A percentile compares a stretch with the other conserved stretches of the same genome.
Conservation (phyloP, 2,113 vertebrate species). For the Turnix velox region DNA sequence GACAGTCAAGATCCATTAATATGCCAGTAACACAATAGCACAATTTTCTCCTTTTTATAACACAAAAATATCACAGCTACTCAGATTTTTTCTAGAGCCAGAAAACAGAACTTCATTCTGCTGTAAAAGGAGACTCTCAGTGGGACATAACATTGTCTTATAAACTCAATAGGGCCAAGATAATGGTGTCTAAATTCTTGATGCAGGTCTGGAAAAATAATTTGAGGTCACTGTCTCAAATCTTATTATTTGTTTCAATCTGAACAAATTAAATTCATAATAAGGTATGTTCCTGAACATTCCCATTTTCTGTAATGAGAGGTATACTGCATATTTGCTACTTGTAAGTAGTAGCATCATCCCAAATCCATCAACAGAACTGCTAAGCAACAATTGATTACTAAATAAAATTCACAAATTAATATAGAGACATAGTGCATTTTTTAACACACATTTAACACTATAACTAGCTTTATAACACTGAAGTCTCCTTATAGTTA, state of each 20-base stretch:
- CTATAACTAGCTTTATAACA: neutral
- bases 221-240: neutral
- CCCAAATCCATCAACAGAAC: neutral
- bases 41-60: neutral
- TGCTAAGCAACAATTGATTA: neutral
- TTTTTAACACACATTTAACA: neutral
- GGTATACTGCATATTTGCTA: neutral
- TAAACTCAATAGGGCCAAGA: neutral
- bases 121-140: neutral
- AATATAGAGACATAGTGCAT: neutral
- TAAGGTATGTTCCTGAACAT: neutral
- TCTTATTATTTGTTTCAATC: neutral
- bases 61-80: neutral
- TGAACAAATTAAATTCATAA: neutral
- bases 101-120: neutral
- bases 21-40: neutral
- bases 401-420: neutral
- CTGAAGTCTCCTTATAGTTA: neutral
- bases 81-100: neutral
- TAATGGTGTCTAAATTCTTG: neutral
- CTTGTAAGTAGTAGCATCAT: neutral
- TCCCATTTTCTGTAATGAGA: neutral
- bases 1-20: neutral
- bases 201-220: neutral
- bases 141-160: neutral